These are phyloP conservation scores for Mystacornis crossleyi DNA, from an alignment of 2,113 vertebrate genomes.

Conservation along the genomic window DNA sequence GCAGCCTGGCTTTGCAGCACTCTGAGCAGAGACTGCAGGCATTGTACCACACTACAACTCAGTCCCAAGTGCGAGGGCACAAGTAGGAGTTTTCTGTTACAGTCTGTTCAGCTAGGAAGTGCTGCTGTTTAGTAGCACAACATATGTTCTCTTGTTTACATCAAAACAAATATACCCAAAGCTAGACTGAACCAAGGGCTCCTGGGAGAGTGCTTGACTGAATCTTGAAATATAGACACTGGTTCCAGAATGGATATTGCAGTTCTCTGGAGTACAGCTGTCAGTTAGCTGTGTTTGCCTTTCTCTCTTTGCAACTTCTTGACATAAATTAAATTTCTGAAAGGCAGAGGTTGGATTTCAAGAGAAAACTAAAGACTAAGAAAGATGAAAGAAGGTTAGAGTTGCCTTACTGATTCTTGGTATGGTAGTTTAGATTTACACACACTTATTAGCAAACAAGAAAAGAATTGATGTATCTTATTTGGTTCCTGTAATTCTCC, in stretches of 20 bases:
- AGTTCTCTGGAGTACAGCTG: slow-evolving; percentile 22
- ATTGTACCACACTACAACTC: not conserved
- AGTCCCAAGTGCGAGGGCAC: not conserved
- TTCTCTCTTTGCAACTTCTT: not conserved
- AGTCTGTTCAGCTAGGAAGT: not conserved
- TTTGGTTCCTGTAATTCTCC: not conserved
- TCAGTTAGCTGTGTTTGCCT: not conserved
- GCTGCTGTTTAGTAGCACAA: not conserved
- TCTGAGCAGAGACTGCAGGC: not conserved
- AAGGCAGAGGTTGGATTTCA: not conserved
- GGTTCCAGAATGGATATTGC: not conserved
- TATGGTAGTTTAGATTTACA: not conserved
- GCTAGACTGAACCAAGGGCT: not conserved
- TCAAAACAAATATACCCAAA: not conserved
- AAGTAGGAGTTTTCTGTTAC: not conserved
- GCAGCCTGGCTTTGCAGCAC: not conserved
- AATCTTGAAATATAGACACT: not conserved
- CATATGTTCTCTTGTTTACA: slow-evolving; percentile 24
- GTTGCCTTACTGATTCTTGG: not conserved
- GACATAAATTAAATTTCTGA: not conserved
- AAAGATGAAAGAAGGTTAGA: not conserved
- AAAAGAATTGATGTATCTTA: not conserved
- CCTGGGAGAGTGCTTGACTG: not conserved
- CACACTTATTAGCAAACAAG: not conserved
- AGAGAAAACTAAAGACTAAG: not conserved